Conservation (phyloP, 2,888 invertebrate genomes). For the Miltochrista miniata region DNA sequence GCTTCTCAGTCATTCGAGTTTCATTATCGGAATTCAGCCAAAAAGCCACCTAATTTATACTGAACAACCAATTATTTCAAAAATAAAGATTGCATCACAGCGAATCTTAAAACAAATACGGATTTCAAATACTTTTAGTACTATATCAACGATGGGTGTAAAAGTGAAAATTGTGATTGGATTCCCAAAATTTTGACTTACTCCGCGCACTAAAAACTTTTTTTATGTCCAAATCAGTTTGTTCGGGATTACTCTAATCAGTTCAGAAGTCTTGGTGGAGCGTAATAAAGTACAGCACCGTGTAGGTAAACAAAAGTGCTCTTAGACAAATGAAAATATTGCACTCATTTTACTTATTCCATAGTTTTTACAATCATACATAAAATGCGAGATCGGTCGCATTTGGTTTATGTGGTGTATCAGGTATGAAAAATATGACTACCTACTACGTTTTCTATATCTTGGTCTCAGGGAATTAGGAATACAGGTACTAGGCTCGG, state of each 20-base stretch:
- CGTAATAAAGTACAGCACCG: constrained; percentile 22
- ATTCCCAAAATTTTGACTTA: constrained; percentile 34
- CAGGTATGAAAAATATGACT: no score
- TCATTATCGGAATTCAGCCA: constrained; percentile 3
- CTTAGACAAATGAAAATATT: constrained; percentile 15
- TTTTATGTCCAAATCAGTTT: constrained; percentile 36
- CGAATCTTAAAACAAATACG: constrained; percentile 4
- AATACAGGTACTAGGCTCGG: constrained; percentile 66
- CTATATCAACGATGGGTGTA: constrained; percentile 29
- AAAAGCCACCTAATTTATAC: neutral
- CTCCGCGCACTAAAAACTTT: constrained; percentile 34
- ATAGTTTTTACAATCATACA: constrained; percentile 40
- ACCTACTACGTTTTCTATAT: constrained; percentile 48
- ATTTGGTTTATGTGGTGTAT: constrained; percentile 37
- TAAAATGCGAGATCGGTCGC: constrained; percentile 34
- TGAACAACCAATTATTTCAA: no score
- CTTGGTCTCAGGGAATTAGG: constrained; percentile 62
- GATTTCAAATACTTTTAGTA: constrained; percentile 10
- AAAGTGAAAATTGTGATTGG: constrained; percentile 38
- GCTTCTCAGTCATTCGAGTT: constrained; percentile 1
- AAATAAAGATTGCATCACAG: constrained; percentile 3
- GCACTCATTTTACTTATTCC: constrained; percentile 8
- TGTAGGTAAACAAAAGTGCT: constrained; percentile 14
- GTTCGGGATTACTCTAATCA: constrained; percentile 34
- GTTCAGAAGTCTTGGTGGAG: constrained; percentile 25